Percentiles rank a stretch among this genome's conserved stretches.
phyloP scores from a whole-genome alignment of 2,113 vertebrate species.

The Melanotaenia duboulayi region DNA sequence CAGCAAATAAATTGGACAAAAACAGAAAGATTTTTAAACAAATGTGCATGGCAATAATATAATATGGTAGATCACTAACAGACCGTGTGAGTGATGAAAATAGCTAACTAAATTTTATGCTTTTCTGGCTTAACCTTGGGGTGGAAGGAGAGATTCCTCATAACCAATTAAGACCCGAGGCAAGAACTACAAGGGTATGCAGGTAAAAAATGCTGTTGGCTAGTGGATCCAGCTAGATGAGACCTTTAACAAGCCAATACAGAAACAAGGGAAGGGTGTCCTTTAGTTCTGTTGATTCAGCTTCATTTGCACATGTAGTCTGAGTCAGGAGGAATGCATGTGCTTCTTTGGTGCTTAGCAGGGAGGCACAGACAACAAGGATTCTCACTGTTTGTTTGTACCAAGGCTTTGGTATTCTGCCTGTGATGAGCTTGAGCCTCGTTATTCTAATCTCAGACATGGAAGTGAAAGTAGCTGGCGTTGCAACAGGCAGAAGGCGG shows the following conservation, averaged over 20 bases:
- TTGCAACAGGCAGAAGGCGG: slow-evolving; percentile 37
- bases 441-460: slow-evolving; percentile 47
- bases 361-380: slow-evolving; percentile 63
- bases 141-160: slow-evolving; percentile 33
- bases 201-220: slow-evolving; percentile 29
- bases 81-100: slow-evolving; percentile 43
- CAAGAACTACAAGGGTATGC: not conserved
- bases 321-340: slow-evolving; percentile 76
- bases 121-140: slow-evolving; percentile 63
- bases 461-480: slow-evolving; percentile 77
- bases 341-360: slow-evolving; percentile 63
- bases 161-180: not conserved
- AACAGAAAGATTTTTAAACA: not conserved
- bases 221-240: slow-evolving; percentile 24
- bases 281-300: slow-evolving; percentile 59
- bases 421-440: slow-evolving; percentile 17
- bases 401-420: slow-evolving; percentile 31
- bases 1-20: not conserved
- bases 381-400: slow-evolving; percentile 59
- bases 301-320: slow-evolving; percentile 38
- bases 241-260: not conserved
- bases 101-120: slow-evolving; percentile 71
- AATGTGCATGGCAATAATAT: not conserved
- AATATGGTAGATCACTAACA: slow-evolving; percentile 22
- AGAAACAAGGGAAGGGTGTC: slow-evolving; percentile 36